These are phyloP conservation scores for Pardosa pseudoannulata DNA, from an alignment of 2,888 invertebrate genomes.

Conservation along the genomic window DNA sequence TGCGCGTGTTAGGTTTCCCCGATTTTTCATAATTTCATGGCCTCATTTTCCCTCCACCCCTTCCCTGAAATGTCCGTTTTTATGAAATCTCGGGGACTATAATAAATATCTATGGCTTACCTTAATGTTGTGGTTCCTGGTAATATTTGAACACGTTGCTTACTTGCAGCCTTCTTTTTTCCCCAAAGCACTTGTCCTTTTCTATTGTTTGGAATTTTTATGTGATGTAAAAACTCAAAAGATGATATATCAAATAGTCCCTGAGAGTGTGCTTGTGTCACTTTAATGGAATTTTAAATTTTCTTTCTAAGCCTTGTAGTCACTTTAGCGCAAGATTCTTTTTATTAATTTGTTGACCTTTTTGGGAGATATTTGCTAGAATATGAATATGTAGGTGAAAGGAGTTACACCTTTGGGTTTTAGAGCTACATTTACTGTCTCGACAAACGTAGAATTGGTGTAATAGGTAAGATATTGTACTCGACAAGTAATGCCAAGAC, in stretches of 20 bases:
- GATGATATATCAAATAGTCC: slow-evolving; percentile 6
- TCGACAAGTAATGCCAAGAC: too few relatives aligned
- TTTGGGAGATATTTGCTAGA: background rate
- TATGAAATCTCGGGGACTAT: slow-evolving; percentile 15
- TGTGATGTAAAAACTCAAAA: slow-evolving; percentile 13
- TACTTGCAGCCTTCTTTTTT: background rate
- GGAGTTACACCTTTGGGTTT: too few relatives aligned
- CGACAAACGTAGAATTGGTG: too few relatives aligned
- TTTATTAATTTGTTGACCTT: background rate
- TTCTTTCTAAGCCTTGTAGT: slow-evolving; percentile 13
- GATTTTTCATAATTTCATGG: slow-evolving; percentile 65
- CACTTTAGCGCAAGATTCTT: background rate
- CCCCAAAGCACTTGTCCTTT: background rate
- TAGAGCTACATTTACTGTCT: too few relatives aligned
- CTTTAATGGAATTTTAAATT: slow-evolving; percentile 15
- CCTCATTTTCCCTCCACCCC: background rate
- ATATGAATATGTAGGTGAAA: background rate
- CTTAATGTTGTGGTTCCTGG: slow-evolving; percentile 34
- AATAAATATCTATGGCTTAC: slow-evolving; percentile 45
- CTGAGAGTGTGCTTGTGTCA: background rate
- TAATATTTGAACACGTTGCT: background rate
- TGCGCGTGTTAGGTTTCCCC: slow-evolving; percentile 51
- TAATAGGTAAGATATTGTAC: too few relatives aligned
- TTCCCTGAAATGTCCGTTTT: background rate
- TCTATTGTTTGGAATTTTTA: slow-evolving; percentile 13